Conservation (phyloP, 1,140 invertebrate species). For the Bombus huntii region DNA sequence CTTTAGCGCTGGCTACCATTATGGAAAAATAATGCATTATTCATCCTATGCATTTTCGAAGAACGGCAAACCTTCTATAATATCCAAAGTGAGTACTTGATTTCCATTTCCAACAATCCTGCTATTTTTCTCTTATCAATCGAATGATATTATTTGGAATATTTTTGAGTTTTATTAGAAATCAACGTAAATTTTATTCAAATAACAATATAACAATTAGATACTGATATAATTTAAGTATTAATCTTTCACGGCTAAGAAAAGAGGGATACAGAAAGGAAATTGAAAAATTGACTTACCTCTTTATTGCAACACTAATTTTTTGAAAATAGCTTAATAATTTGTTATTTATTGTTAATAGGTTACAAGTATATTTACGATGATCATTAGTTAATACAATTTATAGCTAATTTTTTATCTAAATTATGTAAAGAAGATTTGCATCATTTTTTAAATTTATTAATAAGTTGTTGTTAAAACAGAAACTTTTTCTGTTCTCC, state of each 20-base stretch:
- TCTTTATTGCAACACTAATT: not conserved
- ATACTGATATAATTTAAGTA: too few relatives aligned
- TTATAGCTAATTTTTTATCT: not conserved
- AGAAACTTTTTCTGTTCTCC: too few relatives aligned
- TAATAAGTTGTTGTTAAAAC: not conserved
- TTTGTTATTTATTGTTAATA: not conserved
- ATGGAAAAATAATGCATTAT: slow-evolving; percentile 93
- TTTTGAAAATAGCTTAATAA: not conserved
- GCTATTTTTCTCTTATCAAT: not conserved
- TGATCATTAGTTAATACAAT: not conserved
- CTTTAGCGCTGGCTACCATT: slow-evolving; percentile 89
- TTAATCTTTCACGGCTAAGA: not conserved
- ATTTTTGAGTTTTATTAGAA: not conserved
- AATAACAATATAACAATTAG: too few relatives aligned
- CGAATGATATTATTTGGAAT: not conserved
- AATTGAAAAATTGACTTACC: not conserved
- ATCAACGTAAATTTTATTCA: not conserved
- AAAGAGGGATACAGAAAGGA: not conserved
- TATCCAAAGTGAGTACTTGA: slow-evolving; percentile 84
- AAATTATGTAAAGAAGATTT: not conserved
- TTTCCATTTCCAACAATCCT: not conserved
- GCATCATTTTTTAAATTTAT: not conserved
- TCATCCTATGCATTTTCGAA: slow-evolving; percentile 89
- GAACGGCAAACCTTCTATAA: slow-evolving; percentile 88
- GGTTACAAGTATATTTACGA: not conserved